phyloP scores from a whole-genome alignment of 1,140 invertebrate genomes.

The Samia ricini region DNA sequence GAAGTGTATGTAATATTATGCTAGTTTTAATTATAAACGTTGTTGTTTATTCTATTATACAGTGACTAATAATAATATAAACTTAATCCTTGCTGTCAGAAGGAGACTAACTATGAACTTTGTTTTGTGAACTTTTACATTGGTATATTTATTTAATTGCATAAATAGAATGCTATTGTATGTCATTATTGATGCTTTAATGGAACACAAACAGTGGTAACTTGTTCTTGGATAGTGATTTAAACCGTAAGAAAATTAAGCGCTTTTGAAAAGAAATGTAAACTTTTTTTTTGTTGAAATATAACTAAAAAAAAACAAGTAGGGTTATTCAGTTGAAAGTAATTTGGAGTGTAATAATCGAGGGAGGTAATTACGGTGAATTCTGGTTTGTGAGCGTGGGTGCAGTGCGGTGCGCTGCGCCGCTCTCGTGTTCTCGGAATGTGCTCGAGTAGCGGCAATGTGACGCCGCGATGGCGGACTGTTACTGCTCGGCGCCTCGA shows the following conservation, averaged over 20 bases:
- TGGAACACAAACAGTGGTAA: neutral
- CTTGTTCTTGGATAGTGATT: neutral
- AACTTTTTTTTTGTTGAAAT: neutral
- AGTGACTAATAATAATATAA: too few relatives aligned
- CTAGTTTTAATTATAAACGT: too few relatives aligned
- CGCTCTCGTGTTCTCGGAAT: constrained; percentile 37
- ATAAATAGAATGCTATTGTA: too few relatives aligned
- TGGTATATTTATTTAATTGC: too few relatives aligned
- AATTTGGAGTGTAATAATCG: neutral
- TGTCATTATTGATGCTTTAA: neutral
- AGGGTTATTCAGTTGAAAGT: neutral
- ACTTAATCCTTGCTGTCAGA: too few relatives aligned
- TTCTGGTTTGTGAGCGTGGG: neutral
- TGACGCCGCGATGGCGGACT: neutral
- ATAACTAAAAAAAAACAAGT: neutral
- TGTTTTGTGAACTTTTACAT: too few relatives aligned
- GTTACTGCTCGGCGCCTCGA: neutral
- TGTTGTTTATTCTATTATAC: too few relatives aligned
- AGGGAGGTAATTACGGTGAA: neutral
- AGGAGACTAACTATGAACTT: too few relatives aligned
- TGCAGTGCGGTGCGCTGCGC: constrained; percentile 8
- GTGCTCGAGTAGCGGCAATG: constrained; percentile 8
- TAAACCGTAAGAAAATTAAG: neutral
- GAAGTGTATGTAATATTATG: too few relatives aligned
- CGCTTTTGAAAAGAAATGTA: neutral